Conservation (phyloP, 2,797 vertebrate species). For the Pempheris klunzingeri region DNA sequence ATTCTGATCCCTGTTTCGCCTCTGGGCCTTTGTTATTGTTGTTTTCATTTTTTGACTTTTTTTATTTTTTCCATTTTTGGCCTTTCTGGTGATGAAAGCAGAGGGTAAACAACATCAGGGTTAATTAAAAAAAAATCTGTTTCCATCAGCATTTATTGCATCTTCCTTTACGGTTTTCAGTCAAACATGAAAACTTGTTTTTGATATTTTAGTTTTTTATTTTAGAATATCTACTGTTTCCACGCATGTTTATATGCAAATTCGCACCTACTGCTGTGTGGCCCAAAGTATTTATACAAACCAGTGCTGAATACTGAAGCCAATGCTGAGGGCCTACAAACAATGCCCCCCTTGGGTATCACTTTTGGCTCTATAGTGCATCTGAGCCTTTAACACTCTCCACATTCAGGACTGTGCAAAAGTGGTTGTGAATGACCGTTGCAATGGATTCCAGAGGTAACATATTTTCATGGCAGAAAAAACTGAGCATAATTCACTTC, state of each 20-base stretch:
- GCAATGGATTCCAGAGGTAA: neutral
- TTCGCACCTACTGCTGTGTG: too few relatives aligned
- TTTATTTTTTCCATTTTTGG: neutral
- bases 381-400: neutral
- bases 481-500: neutral
- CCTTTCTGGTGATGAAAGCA: neutral
- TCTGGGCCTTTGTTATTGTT: neutral
- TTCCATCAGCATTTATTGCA: neutral
- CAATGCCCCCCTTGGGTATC: neutral
- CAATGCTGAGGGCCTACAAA: neutral
- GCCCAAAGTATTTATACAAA: too few relatives aligned
- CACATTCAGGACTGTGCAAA: neutral
- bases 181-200: neutral
- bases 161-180: neutral
- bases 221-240: too few relatives aligned
- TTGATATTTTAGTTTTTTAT: neutral
- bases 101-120: too few relatives aligned
- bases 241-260: too few relatives aligned
- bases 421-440: neutral
- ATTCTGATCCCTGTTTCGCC: neutral
- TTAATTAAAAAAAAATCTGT: neutral
- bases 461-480: neutral
- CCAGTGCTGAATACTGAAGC: neutral
- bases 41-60: too few relatives aligned
- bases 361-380: neutral